Evolutionary conservation across 2,888 invertebrate genomes (phyloP).

Genomic region (Ormia ochracea): DNA sequence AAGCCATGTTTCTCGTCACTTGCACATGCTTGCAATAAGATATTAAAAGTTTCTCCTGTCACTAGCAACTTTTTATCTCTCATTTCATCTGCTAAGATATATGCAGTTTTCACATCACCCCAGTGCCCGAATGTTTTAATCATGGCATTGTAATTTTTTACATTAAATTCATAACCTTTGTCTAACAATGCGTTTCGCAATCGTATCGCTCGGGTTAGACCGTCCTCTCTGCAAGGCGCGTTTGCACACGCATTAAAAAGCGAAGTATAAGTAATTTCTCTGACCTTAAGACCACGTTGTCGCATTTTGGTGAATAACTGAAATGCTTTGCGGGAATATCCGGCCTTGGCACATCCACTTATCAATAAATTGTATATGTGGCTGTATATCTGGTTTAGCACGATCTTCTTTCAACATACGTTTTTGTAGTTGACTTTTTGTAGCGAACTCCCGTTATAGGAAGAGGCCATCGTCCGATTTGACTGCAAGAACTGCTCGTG

Average conservation of each 20-base stretch:
- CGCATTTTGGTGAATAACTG: constrained; percentile 90
- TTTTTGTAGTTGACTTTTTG: no score
- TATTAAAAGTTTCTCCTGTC: constrained; percentile 84
- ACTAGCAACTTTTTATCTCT: constrained; percentile 80
- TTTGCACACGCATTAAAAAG: constrained; percentile 93
- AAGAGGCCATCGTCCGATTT: no score
- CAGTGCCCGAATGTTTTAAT: constrained; percentile 93
- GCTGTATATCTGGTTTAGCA: constrained; percentile 85
- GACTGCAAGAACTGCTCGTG: no score
- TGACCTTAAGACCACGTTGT: constrained; percentile 82
- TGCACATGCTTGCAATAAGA: constrained; percentile 90
- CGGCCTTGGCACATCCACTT: constrained; percentile 87
- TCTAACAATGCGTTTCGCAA: constrained; percentile 84
- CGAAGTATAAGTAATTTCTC: constrained; percentile 87
- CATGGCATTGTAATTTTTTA: constrained; percentile 90
- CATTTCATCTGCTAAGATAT: constrained; percentile 91
- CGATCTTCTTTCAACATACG: constrained; percentile 86
- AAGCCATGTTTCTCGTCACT: constrained; percentile 88
- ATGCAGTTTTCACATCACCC: constrained; percentile 87
- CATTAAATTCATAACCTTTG: constrained; percentile 83
- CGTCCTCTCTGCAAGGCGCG: constrained; percentile 83
- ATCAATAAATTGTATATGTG: constrained; percentile 91
- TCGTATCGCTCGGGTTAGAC: constrained; percentile 82
- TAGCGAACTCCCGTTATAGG: no score
- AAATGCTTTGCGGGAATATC: constrained; percentile 91